Evolutionary conservation across 2,888 invertebrate genomes (phyloP), one percentile per base, ranked within the genome.

Genomic region (Sicus ferrugineus): DNA sequence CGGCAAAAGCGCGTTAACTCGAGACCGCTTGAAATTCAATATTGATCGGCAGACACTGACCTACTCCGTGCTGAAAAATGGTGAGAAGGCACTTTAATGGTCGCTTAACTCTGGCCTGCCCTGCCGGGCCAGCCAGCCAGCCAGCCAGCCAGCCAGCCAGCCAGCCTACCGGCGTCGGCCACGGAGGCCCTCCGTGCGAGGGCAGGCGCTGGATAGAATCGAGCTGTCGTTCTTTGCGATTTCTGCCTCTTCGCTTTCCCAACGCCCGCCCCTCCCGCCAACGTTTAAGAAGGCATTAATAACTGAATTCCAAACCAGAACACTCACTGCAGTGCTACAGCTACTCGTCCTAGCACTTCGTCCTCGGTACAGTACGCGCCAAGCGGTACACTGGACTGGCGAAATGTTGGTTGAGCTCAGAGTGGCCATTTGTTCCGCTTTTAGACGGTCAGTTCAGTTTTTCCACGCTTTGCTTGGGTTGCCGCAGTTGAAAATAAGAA

Each of bases 361-460:
- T 14, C 21, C 11, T 6, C 19, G 72, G 81, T 81, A 81, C 81
- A 81, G 81, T 82, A 76, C 79, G 79, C 78, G 76, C 81, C 81
- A 81, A 81, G 79, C 80, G 77, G 77, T 79, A 75, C 75, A 9
- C n/a, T n/a, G n/a, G n/a, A n/a, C n/a, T n/a, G n/a, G n/a, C n/a
- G n/a, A n/a, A n/a, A n/a, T n/a, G n/a, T n/a, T n/a, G n/a, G n/a
- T n/a, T n/a, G n/a, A n/a, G n/a, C n/a, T n/a, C n/a, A n/a, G n/a
- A n/a, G n/a, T n/a, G n/a, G n/a, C n/a, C n/a, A n/a, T n/a, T n/a
- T n/a, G n/a, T n/a, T n/a, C n/a, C n/a, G n/a, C n/a, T n/a, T n/a
- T n/a, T n/a, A n/a, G n/a, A n/a, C n/a, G n/a, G n/a, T n/a, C n/a
- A n/a, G n/a, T n/a, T n/a, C n/a, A n/a, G n/a, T n/a, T n/a, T n/a